Evolutionary conservation across 2,888 invertebrate genomes (phyloP).

Genomic region (Mactromeris polynyma): DNA sequence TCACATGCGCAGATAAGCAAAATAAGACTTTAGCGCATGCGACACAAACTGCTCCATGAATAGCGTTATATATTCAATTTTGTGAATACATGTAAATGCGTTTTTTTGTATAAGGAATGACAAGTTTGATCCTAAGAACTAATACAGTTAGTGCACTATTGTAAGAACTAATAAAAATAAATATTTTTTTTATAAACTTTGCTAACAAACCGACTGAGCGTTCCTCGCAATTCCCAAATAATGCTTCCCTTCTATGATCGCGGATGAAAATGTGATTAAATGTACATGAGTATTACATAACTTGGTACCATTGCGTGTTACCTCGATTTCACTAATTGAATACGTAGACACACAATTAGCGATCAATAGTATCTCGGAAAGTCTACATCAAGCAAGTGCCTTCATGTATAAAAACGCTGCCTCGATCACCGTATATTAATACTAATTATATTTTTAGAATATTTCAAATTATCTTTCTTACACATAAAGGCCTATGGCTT

Average conservation of each 20-base stretch:
- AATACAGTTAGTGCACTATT: too few relatives aligned
- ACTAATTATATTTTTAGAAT: background rate
- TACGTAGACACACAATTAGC: background rate
- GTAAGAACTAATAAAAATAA: too few relatives aligned
- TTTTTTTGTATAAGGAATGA: background rate
- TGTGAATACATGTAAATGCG: background rate
- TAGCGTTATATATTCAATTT: background rate
- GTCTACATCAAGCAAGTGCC: background rate
- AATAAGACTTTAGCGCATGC: background rate
- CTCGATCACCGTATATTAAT: background rate
- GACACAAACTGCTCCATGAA: background rate
- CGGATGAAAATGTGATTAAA: too few relatives aligned
- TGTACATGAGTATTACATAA: background rate
- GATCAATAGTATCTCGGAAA: background rate
- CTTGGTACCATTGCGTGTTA: background rate
- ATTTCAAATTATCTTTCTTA: too few relatives aligned
- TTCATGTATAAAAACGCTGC: background rate
- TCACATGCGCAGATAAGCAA: background rate
- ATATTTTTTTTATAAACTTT: too few relatives aligned
- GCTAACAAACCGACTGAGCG: too few relatives aligned
- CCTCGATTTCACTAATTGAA: background rate
- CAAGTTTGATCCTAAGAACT: background rate
- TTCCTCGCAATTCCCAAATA: too few relatives aligned
- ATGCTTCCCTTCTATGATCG: too few relatives aligned
- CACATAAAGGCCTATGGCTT: too few relatives aligned